A percentile compares a stretch with the other conserved stretches of the same genome.
Evolutionary conservation across 2,888 invertebrate genomes (phyloP).

Genomic region (Cabera pusaria): DNA sequence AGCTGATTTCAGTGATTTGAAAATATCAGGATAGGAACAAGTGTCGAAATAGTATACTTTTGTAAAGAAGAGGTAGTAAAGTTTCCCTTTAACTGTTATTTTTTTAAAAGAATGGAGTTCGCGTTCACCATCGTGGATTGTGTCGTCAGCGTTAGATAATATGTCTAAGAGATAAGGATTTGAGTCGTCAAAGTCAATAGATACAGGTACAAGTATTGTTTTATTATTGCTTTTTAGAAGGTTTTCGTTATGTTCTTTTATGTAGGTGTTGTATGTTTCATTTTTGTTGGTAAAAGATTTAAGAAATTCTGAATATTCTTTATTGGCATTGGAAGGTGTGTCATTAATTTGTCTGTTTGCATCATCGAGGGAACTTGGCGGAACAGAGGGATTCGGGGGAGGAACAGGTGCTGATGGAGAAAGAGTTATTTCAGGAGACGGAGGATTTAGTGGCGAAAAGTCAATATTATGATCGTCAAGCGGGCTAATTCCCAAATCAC

Average conservation of each 20-base stretch:
- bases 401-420: no score
- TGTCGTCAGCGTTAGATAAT: no score
- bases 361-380: no score
- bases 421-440: no score
- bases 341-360: no score
- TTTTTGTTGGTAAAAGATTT: conserved; percentile 1
- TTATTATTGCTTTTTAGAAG: conserved; percentile 1
- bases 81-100: no score
- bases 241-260: not conserved
- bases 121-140: no score
- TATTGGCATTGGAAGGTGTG: not conserved
- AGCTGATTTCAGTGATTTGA: not conserved
- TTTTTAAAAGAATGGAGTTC: no score
- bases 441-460: no score
- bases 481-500: not conserved
- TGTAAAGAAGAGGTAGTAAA: not conserved
- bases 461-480: no score
- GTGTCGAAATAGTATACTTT: conserved; percentile 5
- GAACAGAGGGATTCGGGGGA: no score
- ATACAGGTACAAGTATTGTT: conserved; percentile 1
- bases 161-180: not conserved
- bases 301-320: conserved; percentile 1
- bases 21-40: conserved; percentile 2
- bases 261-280: not conserved
- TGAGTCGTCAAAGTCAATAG: conserved; percentile 1